Conservation (phyloP, 2,113 vertebrate genomes). For the Oncorhynchus clarkii region DNA sequence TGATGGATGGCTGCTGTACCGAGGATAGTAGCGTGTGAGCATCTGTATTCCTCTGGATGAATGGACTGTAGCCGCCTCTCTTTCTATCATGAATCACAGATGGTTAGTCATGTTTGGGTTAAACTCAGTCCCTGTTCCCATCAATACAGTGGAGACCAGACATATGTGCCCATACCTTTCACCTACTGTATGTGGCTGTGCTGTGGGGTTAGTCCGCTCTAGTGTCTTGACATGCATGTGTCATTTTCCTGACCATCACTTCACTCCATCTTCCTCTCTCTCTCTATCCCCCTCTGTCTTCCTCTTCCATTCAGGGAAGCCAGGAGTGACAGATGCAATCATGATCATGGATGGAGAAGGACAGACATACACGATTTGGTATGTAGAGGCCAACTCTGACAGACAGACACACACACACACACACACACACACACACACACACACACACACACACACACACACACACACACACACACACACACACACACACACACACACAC, state of each 20-base stretch:
- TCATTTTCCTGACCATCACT: background rate
- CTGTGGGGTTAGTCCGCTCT: background rate
- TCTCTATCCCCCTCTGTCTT: background rate
- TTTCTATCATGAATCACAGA: background rate
- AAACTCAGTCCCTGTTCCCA: no score
- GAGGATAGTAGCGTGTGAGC: background rate
- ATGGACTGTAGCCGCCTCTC: background rate
- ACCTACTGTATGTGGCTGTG: background rate
- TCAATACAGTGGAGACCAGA: no score
- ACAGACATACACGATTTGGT: slow-evolving; percentile 23
- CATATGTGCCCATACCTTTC: no score
- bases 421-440: no score
- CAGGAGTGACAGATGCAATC: slow-evolving; percentile 4
- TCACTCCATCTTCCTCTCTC: background rate
- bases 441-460: no score
- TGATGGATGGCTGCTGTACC: background rate
- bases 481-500: no score
- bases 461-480: no score
- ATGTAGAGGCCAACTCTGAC: slow-evolving; percentile 15
- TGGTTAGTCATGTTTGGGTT: background rate
- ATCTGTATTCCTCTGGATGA: background rate
- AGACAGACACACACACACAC: no score
- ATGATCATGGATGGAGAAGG: slow-evolving; percentile 15
- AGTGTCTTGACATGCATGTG: background rate
- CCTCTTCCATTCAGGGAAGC: background rate